Conservation (phyloP, 2,113 vertebrate species). For the Podiceps cristatus region DNA sequence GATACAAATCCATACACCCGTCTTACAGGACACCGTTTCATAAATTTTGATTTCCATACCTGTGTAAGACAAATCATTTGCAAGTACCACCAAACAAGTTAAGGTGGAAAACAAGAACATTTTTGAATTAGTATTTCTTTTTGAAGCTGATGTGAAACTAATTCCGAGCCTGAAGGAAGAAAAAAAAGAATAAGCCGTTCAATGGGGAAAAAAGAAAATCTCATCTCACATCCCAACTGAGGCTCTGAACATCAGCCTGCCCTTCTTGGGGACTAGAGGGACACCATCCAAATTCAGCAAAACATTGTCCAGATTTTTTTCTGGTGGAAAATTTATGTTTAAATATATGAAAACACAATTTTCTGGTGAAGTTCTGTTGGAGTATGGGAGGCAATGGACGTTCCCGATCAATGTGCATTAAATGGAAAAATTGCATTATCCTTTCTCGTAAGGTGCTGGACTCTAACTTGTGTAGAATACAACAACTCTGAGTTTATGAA, state of each 20-base stretch:
- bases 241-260: background rate
- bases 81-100: background rate
- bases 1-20: too few relatives aligned
- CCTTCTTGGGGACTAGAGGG: background rate
- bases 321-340: background rate
- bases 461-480: background rate
- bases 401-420: background rate
- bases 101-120: background rate
- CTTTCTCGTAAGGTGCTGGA: background rate
- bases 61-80: background rate
- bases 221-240: fast-evolving
- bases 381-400: background rate
- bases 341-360: background rate
- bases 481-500: background rate
- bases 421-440: background rate
- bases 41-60: background rate
- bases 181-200: background rate
- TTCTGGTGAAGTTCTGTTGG: background rate
- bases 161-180: background rate
- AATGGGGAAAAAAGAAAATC: background rate
- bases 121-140: background rate
- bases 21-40: background rate
- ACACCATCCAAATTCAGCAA: background rate
- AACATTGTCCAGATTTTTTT: background rate
- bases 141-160: background rate